Conservation (phyloP, 2,888 invertebrate genomes). For the Trypoxylon attenuatum region DNA sequence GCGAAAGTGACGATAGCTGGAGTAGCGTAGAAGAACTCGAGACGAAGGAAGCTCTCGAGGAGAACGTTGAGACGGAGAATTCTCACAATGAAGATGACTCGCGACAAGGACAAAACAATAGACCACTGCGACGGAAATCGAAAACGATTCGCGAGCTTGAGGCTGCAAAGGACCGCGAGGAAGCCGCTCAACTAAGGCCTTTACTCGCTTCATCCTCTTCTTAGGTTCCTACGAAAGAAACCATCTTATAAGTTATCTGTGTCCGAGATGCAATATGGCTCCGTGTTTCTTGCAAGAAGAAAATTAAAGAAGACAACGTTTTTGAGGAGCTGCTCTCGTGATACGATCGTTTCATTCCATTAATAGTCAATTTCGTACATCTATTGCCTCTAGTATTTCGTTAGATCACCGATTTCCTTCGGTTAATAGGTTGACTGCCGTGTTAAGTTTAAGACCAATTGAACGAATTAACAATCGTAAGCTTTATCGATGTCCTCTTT, state of each 20-base stretch:
- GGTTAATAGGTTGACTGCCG: no score
- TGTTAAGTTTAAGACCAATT: no score
- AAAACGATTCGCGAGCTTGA: slow-evolving; percentile 48
- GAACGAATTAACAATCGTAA: no score
- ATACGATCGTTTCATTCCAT: no score
- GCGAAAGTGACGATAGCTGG: slow-evolving; percentile 65
- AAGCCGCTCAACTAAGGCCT: slow-evolving; percentile 62
- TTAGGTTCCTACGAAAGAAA: slow-evolving; percentile 19
- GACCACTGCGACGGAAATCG: slow-evolving; percentile 44
- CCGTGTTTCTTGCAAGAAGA: no score
- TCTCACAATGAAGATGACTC: slow-evolving; percentile 34
- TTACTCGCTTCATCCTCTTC: slow-evolving; percentile 62
- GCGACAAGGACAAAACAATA: slow-evolving; percentile 25
- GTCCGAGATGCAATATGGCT: no score
- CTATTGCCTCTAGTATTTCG: no score
- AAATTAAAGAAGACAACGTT: no score
- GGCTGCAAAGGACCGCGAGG: slow-evolving; percentile 53
- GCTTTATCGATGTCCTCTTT: no score
- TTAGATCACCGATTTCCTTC: no score
- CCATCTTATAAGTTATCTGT: background rate
- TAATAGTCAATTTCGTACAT: no score
- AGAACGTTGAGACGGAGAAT: slow-evolving; percentile 22
- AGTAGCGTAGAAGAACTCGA: slow-evolving; percentile 63
- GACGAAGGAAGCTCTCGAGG: slow-evolving; percentile 37
- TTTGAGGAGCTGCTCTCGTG: no score